phyloP scores from a whole-genome alignment of 2,888 invertebrate species.

The Portevinia maculata region DNA sequence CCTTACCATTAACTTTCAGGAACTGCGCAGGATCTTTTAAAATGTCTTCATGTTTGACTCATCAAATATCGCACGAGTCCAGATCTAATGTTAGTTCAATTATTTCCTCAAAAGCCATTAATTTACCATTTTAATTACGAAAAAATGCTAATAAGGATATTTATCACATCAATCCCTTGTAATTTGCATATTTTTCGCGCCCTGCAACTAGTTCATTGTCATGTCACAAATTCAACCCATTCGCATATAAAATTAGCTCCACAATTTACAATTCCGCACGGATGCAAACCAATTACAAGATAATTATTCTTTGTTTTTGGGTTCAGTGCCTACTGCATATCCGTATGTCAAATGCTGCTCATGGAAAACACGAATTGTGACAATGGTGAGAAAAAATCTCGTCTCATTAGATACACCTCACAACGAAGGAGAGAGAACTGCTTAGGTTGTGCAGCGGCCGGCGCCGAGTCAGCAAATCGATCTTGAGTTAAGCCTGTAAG shows the following conservation, averaged over 20 bases:
- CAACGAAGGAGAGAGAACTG: neutral
- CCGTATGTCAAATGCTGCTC: slow-evolving; percentile 62
- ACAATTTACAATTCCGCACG: slow-evolving; percentile 66
- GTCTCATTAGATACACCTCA: slow-evolving; percentile 60
- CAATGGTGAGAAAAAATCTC: slow-evolving; percentile 72
- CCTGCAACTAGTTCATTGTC: slow-evolving; percentile 68
- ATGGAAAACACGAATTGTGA: slow-evolving; percentile 58
- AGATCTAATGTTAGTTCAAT: slow-evolving; percentile 6
- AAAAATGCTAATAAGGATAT: slow-evolving; percentile 55
- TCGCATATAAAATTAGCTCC: slow-evolving; percentile 66
- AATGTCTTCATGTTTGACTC: neutral
- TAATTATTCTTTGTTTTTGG: slow-evolving; percentile 47
- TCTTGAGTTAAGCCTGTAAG: slow-evolving; percentile 43
- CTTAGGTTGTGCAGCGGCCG: neutral
- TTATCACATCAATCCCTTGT: slow-evolving; percentile 39
- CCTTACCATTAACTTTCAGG: too few relatives aligned
- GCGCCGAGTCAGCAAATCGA: slow-evolving; percentile 5
- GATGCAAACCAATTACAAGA: slow-evolving; percentile 67
- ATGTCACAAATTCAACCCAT: slow-evolving; percentile 66
- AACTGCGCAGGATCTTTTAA: neutral
- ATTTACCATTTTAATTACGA: slow-evolving; percentile 45
- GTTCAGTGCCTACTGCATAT: neutral
- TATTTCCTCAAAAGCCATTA: slow-evolving; percentile 28
- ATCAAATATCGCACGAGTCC: neutral
- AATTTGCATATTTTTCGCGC: slow-evolving; percentile 49